These are phyloP conservation scores for Leptobrachium ailaonicum DNA, from an alignment of 2,113 vertebrate genomes.

Conservation along the genomic window DNA sequence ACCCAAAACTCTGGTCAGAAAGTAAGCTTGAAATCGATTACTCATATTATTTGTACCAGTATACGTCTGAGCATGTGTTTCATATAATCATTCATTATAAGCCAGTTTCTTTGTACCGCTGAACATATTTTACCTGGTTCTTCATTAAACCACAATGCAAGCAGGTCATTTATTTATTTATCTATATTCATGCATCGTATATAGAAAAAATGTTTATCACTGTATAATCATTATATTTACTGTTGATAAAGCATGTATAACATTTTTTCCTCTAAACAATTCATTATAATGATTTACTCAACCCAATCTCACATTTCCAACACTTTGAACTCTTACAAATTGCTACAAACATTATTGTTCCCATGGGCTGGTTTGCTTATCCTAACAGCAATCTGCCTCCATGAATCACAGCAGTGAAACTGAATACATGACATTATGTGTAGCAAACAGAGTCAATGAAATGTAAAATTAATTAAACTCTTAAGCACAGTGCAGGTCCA, in stretches of 20 bases:
- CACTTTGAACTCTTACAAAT: conserved; percentile 28
- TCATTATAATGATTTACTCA: conserved; percentile 34
- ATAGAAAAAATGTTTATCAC: no score
- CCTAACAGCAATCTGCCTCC: conserved; percentile 36
- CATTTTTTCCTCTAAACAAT: conserved; percentile 14
- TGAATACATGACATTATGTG: conserved; percentile 24
- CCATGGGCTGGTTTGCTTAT: conserved; percentile 45
- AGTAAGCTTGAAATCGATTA: no score
- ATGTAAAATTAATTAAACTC: conserved; percentile 48
- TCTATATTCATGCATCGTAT: no score
- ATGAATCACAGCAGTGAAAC: conserved; percentile 40
- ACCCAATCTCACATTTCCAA: conserved; percentile 12
- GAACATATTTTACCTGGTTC: no score
- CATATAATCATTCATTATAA: no score
- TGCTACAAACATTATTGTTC: conserved; percentile 38
- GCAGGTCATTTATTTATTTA: no score
- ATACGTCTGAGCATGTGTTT: no score
- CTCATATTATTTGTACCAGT: no score
- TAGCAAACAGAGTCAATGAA: conserved; percentile 37
- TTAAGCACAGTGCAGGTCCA: conserved; percentile 33
- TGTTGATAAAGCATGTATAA: background rate
- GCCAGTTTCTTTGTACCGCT: no score
- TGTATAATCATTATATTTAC: no score
- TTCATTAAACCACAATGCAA: no score
- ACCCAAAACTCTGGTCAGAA: no score